Evolutionary conservation across 2,888 invertebrate species (phyloP).

Genomic region (Biston betularia): DNA sequence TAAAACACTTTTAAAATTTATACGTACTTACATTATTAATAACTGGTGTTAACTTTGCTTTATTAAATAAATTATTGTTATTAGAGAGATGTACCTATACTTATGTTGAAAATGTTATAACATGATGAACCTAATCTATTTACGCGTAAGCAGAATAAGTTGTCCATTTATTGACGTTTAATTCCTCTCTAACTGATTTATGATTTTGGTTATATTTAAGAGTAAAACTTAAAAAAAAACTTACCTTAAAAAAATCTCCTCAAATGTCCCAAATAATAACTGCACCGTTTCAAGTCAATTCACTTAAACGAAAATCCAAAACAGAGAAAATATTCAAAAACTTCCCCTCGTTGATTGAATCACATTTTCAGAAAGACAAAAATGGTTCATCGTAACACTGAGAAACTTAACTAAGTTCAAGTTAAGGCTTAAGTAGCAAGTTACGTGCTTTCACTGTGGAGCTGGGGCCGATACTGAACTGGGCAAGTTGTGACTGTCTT

Average conservation of each 20-base stretch:
- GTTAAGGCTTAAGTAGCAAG: slow-evolving; percentile 34
- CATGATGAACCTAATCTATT: too few species aligned
- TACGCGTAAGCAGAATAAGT: too few species aligned
- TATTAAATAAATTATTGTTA: too few species aligned
- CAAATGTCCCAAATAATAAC: slow-evolving; percentile 56
- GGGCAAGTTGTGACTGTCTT: slow-evolving; percentile 5
- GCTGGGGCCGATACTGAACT: slow-evolving; percentile 43
- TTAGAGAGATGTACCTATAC: too few species aligned
- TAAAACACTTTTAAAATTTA: too few species aligned
- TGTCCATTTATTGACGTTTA: too few species aligned
- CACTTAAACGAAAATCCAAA: slow-evolving; percentile 52
- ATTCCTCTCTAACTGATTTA: too few species aligned
- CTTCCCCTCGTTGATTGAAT: slow-evolving; percentile 72
- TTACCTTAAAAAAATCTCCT: slow-evolving; percentile 59
- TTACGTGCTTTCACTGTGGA: slow-evolving; percentile 41
- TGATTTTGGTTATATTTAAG: too few species aligned
- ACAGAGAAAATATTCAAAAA: slow-evolving; percentile 50
- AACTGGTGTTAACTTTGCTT: too few species aligned
- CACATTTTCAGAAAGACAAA: slow-evolving; percentile 81
- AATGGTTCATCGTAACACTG: slow-evolving; percentile 74
- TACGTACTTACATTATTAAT: too few species aligned
- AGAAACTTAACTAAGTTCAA: slow-evolving; percentile 34
- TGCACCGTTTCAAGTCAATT: slow-evolving; percentile 42
- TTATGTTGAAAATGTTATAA: too few species aligned
- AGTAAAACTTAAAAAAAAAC: slow-evolving; percentile 20